phyloP scores from a whole-genome alignment of 2,797 vertebrate species.

The Sebastes wilsoni region DNA sequence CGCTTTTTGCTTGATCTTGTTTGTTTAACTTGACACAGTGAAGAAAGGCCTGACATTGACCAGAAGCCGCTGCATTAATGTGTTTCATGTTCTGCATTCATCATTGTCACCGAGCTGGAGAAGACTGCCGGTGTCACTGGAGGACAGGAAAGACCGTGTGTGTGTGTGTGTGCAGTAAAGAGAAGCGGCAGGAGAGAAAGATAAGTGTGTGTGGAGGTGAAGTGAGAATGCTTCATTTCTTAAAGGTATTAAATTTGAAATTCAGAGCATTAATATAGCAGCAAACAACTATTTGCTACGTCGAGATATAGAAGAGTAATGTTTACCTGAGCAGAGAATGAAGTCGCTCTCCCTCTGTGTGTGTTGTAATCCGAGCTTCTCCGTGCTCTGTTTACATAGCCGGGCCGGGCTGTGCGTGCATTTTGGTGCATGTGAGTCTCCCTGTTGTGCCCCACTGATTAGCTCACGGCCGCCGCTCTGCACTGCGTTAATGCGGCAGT shows the following conservation, averaged over 20 bases:
- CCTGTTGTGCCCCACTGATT: no score
- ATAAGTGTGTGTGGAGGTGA: not conserved
- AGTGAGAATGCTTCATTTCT: conserved; percentile 5
- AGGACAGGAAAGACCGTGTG: conserved; percentile 44
- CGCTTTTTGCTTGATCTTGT: conserved; percentile 94
- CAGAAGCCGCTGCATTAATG: conserved; percentile 97
- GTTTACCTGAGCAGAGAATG: no score
- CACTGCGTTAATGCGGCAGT: no score
- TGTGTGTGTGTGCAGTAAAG: conserved; percentile 1
- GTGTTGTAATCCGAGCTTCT: no score
- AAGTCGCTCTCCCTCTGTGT: no score
- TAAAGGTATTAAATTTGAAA: not conserved
- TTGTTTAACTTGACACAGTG: conserved; percentile 99
- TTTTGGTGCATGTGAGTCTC: no score
- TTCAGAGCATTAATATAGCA: not conserved
- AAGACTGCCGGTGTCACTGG: conserved; percentile 78
- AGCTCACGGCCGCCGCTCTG: no score
- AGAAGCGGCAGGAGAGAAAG: not conserved
- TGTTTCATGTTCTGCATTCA: conserved; percentile 98
- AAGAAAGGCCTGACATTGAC: conserved; percentile 98
- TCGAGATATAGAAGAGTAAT: no score
- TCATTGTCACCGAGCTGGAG: conserved; percentile 90
- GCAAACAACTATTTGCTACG: not conserved
- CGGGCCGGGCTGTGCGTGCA: no score
- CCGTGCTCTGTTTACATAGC: no score